phyloP scores from a whole-genome alignment of 2,888 invertebrate species.

The Cylindroiulus punctatus region DNA sequence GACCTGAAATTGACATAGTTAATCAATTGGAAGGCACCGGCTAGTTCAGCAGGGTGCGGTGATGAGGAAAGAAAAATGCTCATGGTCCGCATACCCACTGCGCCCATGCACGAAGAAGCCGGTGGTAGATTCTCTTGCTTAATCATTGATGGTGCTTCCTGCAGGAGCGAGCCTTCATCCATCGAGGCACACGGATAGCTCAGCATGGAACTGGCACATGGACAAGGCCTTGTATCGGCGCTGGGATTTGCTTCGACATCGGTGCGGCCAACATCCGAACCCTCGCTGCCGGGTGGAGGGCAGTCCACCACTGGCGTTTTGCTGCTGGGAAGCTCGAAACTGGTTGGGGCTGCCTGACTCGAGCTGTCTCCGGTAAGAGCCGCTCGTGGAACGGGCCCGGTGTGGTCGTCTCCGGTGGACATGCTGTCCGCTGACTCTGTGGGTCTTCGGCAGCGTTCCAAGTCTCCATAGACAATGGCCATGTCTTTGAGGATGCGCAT shows the following conservation, averaged over 20 bases:
- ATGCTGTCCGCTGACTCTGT: neutral
- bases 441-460: neutral
- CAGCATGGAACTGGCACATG: neutral
- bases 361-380: neutral
- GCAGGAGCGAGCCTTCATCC: neutral
- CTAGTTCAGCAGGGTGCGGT: no score
- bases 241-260: neutral
- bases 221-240: neutral
- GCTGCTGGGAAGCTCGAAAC: neutral
- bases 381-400: neutral
- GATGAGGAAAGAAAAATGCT: no score
- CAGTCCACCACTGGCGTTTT: neutral
- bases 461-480: neutral
- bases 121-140: no score
- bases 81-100: no score
- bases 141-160: no score
- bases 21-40: no score
- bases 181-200: no score
- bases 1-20: no score
- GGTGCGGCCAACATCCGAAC: neutral
- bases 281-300: neutral
- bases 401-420: neutral
- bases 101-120: no score
- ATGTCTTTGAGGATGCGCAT: slow-evolving; percentile 7
- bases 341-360: neutral